Base-by-base conservation (phyloP, 2,797 vertebrate genomes). In the Falco novaeseelandiae region DNA sequence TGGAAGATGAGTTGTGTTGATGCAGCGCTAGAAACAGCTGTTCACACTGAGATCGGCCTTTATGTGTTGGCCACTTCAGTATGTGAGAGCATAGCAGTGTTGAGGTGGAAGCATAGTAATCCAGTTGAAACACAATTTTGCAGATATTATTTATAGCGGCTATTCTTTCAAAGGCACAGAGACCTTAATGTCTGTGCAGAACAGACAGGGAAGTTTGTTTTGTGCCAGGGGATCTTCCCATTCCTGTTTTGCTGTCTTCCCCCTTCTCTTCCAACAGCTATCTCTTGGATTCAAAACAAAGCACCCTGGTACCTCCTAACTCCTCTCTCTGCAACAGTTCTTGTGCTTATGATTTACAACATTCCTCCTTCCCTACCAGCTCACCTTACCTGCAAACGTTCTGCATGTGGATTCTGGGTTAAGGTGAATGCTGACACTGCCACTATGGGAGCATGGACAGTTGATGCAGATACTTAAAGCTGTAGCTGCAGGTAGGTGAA, bases 401-500 rank as follows among this genome's bases (percentile, higher is more conserved):
- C 65, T 72, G 51, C 7, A 0, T 57, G 63, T 54, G 46, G 8
- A 78, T 92, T 61, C 10, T 46, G 86, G 27, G 63, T 46, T 80
- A 78, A 78, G n/a, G 72, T 65, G 61, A 42, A 8, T 48, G 26
- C 84, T 85, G 40, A 42, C 49, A 9, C 74, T 58, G 30, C 30
- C 6, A 8, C 48, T 59, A 4, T 14, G 34, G 86, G 66, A 79
- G 57, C 20, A 54, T 10, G 63, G 36, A 3, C 20, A 58, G 32
- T 4, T 61, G 29, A 38, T 89, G 73, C 59, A 62, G 48, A 29
- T 87, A 42, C 34, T 66, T 87, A 44, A 55, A 15, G 12, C 51
- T 73, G 12, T 66, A 58, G 25, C 93, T 90, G 36, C 81, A 91
- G 67, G 55, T 15, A 84, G 63, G 36, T 73, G 62, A 87, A 51